Base-by-base conservation (phyloP, 1,140 invertebrate species). In the Schlechtendalia chinensis region DNA sequence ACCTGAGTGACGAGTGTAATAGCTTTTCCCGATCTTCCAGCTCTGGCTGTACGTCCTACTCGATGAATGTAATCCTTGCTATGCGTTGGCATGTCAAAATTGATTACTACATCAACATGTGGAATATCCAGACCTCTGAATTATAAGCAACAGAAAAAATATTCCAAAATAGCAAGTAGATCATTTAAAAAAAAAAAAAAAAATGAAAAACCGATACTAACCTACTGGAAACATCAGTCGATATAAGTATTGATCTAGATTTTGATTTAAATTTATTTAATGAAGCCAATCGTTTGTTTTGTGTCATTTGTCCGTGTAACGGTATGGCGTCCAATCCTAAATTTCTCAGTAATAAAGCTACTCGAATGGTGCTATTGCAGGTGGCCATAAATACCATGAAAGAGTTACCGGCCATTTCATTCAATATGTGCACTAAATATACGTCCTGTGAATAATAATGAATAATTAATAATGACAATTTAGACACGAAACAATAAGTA, bases 371-470 rank as follows among this genome's bases (percentile, higher is more conserved):
- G 84, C 93, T 94, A 79, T 92, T 95, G 85, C 97, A 99, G 4
- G 97, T 99, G 50, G 91, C 90, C 86, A 96, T 97, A 86, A 99
- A 99, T 82, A 99, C 92, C 90, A 99, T 99, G 84, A 97, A 96
- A 82, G 94, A 96, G 85, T 98, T 98, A 22, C 97, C 97, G 8
- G 95, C 91, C 85, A 98, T 87, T 88, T 99, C 96, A 86, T 98
- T 99, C 11, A 99, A 86, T 47, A 99, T 92, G 85, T 98, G 94
- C 22, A 98, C 95, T 32, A 99, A 89, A 87, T 99, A 98, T 0
- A 98, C 93, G 86, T 99, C 97, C 93, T 94, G 83, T 71, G 87
- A 87, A 77, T 5, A 82, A 50, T 27, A 16, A 8, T n/a, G n/a
- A n/a, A n/a, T 27, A 27, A 61, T 17, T 1, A 29, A 61, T 29